Base-by-base conservation (phyloP, 2,113 vertebrate genomes). In the Nymphicus hollandicus region DNA sequence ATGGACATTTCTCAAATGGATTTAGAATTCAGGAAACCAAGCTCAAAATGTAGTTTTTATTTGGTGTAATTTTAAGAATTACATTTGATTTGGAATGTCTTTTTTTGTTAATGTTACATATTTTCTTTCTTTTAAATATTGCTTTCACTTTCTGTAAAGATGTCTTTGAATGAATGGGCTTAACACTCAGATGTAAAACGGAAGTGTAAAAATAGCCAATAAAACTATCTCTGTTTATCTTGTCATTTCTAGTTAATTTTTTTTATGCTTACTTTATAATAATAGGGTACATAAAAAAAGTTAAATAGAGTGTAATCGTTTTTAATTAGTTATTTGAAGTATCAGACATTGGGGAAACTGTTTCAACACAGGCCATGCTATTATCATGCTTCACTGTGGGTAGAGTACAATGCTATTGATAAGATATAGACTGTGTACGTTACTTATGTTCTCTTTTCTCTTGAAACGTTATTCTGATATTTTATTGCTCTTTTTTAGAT, bases 401-500 rank as follows among this genome's bases (percentile, higher is more conserved):
- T 65, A 69, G 39, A 44, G 33, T 68, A 27, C 39, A 41, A 2
- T 39, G 47, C 22, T 81, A 4, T 46, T 81, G 43, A 33, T 86
- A 58, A 87, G 28, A 9, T 66, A 6, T 0, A 72, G 78, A 28
- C 33, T 68, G 2, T 44, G 18, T 73, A 13, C 60, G n/a, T 84
- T 89, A 56, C 22, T 95, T 65, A 15, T 11, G 17, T 83, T 61
- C 31, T 91, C 20, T 58, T 77, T 63, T 37, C 24, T 50, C 90
- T 64, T 84, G 69, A 71, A 93, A 76, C 13, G 16, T 76, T 72
- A 60, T 96, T 86, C 93, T 96, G 92, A 97, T 61, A 85, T 66
- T 71, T 85, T 77, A 66, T 91, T 96, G 73, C 96, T 97, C 96
- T 65, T 96, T 97, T 98, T 94, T 97, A 99, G 99, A 97, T 99